Evolutionary conservation across 1,140 invertebrate species (phyloP), one percentile per base, ranked within the genome.

Genomic region (Megathymus violae): DNA sequence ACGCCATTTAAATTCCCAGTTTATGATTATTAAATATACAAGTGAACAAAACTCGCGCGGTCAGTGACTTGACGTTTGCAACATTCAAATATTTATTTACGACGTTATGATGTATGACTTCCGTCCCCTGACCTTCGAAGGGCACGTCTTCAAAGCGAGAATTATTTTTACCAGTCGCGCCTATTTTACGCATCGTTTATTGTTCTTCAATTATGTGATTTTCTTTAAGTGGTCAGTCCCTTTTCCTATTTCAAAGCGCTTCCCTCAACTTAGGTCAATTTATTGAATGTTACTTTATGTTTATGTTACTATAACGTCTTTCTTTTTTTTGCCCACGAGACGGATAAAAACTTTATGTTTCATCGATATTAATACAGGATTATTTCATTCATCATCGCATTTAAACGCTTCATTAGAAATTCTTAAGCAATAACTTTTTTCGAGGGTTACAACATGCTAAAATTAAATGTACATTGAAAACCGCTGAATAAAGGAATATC

Each of bases 131-230:
- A 81, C 82, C 79, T 78, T 79, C 69, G 65, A 76, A 82, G 80
- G 80, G 82, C 83, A 84, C 82, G 83, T 84, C 82, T 78, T 64
- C 72, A 68, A 78, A 74, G 76, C 73, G 74, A 83, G 74, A 88
- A 88, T 88, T 82, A 85, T 88, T 88, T 88, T 80, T 69, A 76
- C 82, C 83, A 80, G 80, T 78, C 81, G 74, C 69, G 74, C 72
- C 77, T 74, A 80, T 82, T 88, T 89, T 78, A 83, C 86, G 85
- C 85, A 79, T 79, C 84, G 85, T 88, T 88, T 88, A 82, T 83
- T 88, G 85, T 88, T 88, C 83, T 88, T 82, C 88, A 90, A 90
- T 89, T 88, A 89, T 87, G 80, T 89, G 83, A 90, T 88, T 89
- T 90, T 85, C 82, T 85, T 81, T 82, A 85, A 90, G 86, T 87